Percentiles rank a stretch among this genome's conserved stretches.
Conservation (phyloP, 2,888 invertebrate species). For the Meganola albula region DNA sequence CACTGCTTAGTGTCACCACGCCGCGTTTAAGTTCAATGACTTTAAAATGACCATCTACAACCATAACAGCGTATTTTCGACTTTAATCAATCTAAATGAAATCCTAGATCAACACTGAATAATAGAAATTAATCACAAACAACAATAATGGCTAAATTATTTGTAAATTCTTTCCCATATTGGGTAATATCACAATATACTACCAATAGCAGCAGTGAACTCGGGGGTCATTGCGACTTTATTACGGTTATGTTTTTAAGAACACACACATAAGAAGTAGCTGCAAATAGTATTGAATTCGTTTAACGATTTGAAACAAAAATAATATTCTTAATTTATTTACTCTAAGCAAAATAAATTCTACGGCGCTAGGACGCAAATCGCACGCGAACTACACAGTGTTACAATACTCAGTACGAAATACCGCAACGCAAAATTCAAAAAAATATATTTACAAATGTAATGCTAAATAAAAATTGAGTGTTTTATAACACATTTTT, state of each 20-base stretch:
- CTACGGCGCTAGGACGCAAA: slow-evolving; percentile 58
- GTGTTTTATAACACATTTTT: too few relatives aligned
- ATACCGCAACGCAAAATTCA: too few relatives aligned
- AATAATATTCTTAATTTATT: slow-evolving; percentile 28
- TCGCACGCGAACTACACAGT: slow-evolving; percentile 53
- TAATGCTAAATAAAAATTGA: too few relatives aligned
- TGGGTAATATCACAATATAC: slow-evolving; percentile 61
- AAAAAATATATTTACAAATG: too few relatives aligned
- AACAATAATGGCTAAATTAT: slow-evolving; percentile 37
- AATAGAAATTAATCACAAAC: slow-evolving; percentile 27
- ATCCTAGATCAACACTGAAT: slow-evolving; percentile 16
- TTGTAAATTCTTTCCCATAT: slow-evolving; percentile 55
- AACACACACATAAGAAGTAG: slow-evolving; percentile 19
- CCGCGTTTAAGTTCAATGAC: slow-evolving; percentile 64
- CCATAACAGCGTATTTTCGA: slow-evolving; percentile 37
- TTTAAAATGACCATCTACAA: slow-evolving; percentile 46
- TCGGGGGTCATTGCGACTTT: slow-evolving; percentile 53
- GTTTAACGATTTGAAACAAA: slow-evolving; percentile 15
- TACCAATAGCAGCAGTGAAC: slow-evolving; percentile 61
- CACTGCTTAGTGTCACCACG: slow-evolving; percentile 61
- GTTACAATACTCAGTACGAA: slow-evolving; percentile 31
- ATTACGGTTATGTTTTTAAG: slow-evolving; percentile 31
- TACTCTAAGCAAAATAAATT: slow-evolving; percentile 42
- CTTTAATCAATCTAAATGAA: slow-evolving; percentile 19
- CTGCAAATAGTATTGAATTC: slow-evolving; percentile 23